Base-by-base conservation (phyloP, 2,888 invertebrate genomes). In the Lottia gigantea region DNA sequence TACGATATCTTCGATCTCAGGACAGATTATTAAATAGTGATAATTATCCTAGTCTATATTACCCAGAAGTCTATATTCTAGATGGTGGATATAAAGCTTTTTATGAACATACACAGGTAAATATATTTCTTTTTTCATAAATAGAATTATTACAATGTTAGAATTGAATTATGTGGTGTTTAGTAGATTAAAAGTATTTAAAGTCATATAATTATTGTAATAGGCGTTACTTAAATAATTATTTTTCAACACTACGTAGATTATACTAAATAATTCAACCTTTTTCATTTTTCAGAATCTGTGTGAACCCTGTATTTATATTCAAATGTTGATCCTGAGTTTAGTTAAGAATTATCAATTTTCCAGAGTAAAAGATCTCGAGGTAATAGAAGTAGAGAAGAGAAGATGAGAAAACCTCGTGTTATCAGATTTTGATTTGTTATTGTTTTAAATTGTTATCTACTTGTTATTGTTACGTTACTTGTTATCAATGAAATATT, bases 61-160 rank as follows among this genome's bases (percentile, higher is more conserved):
- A 94, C 90, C 97, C 98, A 0, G 98, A 98, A 88, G 90, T 97
- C 1, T 98, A 98, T 89, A 90, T 98, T 1, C 91, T 98, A 25
- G 94, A 95, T 84, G 95, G 95, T 1, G 96, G 95, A 62, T 96
- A 96, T 90, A 93, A 94, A 85, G 91, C 91, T 40, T 97, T 98
- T 90, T 96, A 91, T 88, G 90, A 92, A 77, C 89, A 90, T 0
- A 92, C 92, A 83, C 76, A 74, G 72, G 84, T 84, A 78, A 73
- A 49, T 67, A 62, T 55, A 19, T 55, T 55, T 16, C 7, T n/a
- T n/a, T n/a, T n/a, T n/a, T n/a, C n/a, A n/a, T n/a, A n/a, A n/a
- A n/a, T n/a, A n/a, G n/a, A n/a, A n/a, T n/a, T n/a, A n/a, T n/a
- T n/a, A n/a, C n/a, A n/a, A n/a, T n/a, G n/a, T n/a, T n/a, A n/a